These are phyloP conservation scores for Ptilorrhoa leucosticta DNA, from an alignment of 2,113 vertebrate genomes.

Conservation along the genomic window DNA sequence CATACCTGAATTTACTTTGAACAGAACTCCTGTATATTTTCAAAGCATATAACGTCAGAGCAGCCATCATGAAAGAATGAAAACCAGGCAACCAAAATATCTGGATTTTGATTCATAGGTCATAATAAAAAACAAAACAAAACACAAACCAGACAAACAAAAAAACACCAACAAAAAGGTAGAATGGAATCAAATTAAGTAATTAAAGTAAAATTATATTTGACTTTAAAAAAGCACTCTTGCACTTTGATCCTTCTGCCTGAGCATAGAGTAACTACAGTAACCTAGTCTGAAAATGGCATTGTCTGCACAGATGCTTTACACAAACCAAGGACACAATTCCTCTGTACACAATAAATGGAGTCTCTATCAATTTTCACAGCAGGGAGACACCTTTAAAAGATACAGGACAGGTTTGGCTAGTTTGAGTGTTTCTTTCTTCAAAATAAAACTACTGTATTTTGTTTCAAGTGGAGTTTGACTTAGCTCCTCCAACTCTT, in stretches of 20 bases:
- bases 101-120: neutral
- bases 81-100: neutral
- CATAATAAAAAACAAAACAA: neutral
- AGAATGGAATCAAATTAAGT: neutral
- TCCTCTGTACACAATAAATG: neutral
- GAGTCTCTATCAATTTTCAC: neutral
- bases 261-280: neutral
- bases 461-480: neutral
- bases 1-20: neutral
- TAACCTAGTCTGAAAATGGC: neutral
- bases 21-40: neutral
- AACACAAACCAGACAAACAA: neutral
- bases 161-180: neutral
- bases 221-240: neutral
- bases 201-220: neutral
- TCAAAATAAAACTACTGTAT: neutral
- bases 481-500: neutral
- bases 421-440: neutral
- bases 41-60: neutral
- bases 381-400: neutral
- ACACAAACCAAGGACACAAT: neutral
- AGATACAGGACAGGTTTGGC: neutral
- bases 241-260: neutral
- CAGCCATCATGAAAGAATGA: neutral
- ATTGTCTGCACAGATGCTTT: neutral